These are phyloP conservation scores for Galerucella calmariensis DNA, from an alignment of 2,888 invertebrate species.

Conservation along the genomic window DNA sequence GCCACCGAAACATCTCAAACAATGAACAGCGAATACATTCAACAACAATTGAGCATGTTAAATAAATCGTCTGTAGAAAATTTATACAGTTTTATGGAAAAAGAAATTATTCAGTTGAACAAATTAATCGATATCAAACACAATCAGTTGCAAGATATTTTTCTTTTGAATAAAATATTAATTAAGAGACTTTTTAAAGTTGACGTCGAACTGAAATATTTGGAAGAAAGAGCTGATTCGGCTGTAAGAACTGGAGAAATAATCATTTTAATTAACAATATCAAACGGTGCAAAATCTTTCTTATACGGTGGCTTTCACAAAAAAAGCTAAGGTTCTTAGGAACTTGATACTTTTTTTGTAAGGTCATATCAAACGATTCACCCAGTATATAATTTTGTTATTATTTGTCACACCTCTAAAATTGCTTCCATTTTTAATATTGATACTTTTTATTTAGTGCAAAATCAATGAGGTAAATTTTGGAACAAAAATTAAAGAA, in stretches of 20 bases:
- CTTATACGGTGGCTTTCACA: not conserved
- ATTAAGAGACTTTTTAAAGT: slow-evolving; percentile 43
- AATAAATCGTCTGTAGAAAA: slow-evolving; percentile 23
- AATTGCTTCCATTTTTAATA: not conserved
- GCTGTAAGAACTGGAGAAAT: slow-evolving; percentile 41
- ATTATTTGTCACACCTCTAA: too few species aligned
- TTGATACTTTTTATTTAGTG: slow-evolving; percentile 35
- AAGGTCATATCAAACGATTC: too few species aligned
- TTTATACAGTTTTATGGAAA: slow-evolving; percentile 36
- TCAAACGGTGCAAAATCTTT: not conserved
- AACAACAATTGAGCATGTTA: slow-evolving; percentile 24
- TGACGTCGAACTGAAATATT: slow-evolving; percentile 43
- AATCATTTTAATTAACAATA: not conserved
- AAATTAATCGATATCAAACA: slow-evolving; percentile 46
- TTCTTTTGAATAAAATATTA: slow-evolving; percentile 49
- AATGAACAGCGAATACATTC: not conserved
- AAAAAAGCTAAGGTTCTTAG: not conserved
- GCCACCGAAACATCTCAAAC: not conserved
- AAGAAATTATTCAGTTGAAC: slow-evolving; percentile 42
- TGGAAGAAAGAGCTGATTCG: slow-evolving; percentile 46
- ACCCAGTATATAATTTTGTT: too few species aligned
- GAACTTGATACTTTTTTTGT: too few species aligned
- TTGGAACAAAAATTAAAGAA: slow-evolving; percentile 28
- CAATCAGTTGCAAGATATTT: slow-evolving; percentile 46
- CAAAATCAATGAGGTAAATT: slow-evolving; percentile 36